phyloP scores from a whole-genome alignment of 37 sponge, comb jelly and placozoan species.

The Aphrocallistes beatrix region DNA sequence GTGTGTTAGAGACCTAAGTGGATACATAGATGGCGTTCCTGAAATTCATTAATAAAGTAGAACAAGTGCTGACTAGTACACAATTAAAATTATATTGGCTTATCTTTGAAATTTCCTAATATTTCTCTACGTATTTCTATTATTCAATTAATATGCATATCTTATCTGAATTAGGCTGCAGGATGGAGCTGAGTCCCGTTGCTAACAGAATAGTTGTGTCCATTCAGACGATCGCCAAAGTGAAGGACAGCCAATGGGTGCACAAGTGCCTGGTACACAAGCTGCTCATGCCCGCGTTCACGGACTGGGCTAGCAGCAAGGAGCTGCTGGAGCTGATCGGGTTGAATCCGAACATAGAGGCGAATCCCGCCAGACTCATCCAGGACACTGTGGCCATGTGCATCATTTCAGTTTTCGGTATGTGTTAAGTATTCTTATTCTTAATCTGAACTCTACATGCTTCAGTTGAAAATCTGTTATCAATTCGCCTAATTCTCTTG shows the following conservation, averaged over 20 bases:
- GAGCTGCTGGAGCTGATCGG: neutral
- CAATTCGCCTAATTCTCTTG: too few relatives aligned
- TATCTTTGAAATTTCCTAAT: neutral
- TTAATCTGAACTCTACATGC: too few relatives aligned
- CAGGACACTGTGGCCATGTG: neutral
- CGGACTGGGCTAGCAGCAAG: neutral
- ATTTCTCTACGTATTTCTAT: neutral
- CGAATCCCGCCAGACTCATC: neutral
- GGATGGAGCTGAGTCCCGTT: neutral
- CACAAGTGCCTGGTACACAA: constrained; percentile 16
- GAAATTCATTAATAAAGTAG: too few relatives aligned
- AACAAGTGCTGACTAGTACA: too few relatives aligned
- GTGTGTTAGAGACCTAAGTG: too few relatives aligned
- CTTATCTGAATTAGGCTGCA: too few relatives aligned
- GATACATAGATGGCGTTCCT: too few relatives aligned
- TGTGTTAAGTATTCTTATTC: too few relatives aligned
- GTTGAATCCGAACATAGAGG: neutral
- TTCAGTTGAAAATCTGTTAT: too few relatives aligned
- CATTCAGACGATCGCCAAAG: constrained; percentile 1
- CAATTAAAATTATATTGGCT: too few relatives aligned
- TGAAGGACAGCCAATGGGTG: constrained; percentile 12
- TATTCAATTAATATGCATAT: neutral
- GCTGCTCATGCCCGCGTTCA: constrained; percentile 6
- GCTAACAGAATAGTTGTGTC: neutral
- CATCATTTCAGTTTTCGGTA: neutral